Base-by-base conservation (phyloP, 2,888 invertebrate species). In the Andrena trimmerana region DNA sequence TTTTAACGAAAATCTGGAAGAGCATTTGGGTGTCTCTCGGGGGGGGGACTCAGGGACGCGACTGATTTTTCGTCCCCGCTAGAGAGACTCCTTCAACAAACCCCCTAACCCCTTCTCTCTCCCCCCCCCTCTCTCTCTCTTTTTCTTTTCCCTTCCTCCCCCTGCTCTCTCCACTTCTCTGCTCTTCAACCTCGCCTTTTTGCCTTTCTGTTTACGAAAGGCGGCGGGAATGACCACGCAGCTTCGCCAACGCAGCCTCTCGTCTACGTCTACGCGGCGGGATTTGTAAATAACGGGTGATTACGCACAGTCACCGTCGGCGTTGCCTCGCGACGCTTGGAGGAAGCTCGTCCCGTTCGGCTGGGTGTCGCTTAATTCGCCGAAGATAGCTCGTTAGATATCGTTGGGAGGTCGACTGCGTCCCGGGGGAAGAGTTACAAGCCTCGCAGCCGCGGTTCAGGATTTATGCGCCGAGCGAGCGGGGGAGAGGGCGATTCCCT, bases 1-100 rank as follows among this genome's bases (percentile, higher is more conserved):
- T 70, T 85, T 84, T 86, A 88, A 88, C 87, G 86, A 87, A 88
- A 88, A 86, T 78, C 87, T 87, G 82, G 79, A 88, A 88, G 85
- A 88, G 83, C 83, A 88, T 86, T 88, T 78, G 81, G 83, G 57
- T 85, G 88, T 79, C 85, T 68, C 82, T 68, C 67, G 42, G 36
- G 70, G 20, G 20, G 20, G 29, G 62, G 63, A 50, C 54, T 57
- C 69, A 10, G 31, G 59, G 33, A 57, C 67, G 63, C 73, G 63
- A 57, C 72, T 42, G 62, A 73, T 59, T 63, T 73, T 69, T 63
- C 68, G 27, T 69, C n/a, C 16, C 63, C 20, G 59, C 48, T 57
- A 42, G 57, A 42, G 16, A 42, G 42, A 2, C 31, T 3, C 42
- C 42, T 42, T 42, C 42, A 42, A 16, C 42, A 1, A 42, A 42